These are phyloP conservation scores for Erpobdella octoculata DNA, from an alignment of 2,888 invertebrate genomes.

Conservation along the genomic window DNA sequence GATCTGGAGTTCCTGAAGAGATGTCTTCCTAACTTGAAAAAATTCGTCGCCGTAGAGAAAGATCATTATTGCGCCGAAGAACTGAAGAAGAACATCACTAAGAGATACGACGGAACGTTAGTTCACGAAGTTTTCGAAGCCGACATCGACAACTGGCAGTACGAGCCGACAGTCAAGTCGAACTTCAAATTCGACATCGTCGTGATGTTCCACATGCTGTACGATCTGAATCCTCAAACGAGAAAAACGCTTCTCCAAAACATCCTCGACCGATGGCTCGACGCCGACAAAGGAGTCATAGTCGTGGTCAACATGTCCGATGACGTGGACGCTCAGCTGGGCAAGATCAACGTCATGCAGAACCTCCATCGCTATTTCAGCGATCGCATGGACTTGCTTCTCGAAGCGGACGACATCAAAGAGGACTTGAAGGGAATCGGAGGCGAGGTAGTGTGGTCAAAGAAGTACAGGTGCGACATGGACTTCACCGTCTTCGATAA, in stretches of 20 bases:
- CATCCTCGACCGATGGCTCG: constrained; percentile 2
- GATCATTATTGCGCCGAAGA: constrained; percentile 5
- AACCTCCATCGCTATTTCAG: constrained; percentile 14
- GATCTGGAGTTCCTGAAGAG: constrained; percentile 9
- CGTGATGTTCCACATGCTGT: constrained; percentile 10
- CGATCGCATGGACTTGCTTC: constrained; percentile 7
- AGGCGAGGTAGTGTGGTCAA: not conserved
- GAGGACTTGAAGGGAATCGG: not conserved
- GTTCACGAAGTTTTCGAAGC: not conserved
- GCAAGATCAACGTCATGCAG: constrained; percentile 14
- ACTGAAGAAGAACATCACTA: not conserved
- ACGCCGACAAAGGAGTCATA: not conserved
- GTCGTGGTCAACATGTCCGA: constrained; percentile 11
- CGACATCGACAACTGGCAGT: not conserved
- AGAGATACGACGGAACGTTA: not conserved
- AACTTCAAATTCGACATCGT: constrained; percentile 4
- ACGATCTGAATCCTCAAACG: not conserved
- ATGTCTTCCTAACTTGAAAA: not conserved
- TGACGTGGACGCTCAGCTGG: not conserved
- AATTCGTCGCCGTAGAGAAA: constrained; percentile 5
- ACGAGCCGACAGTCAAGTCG: not conserved
- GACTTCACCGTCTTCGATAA: not conserved
- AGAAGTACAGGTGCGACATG: constrained; percentile 9
- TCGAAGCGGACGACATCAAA: not conserved
- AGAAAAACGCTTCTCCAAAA: not conserved